Percentiles rank a stretch among this genome's conserved stretches.
These are phyloP conservation scores for Aethina tumida DNA, from an alignment of 1,140 invertebrate species.

Conservation along the genomic window DNA sequence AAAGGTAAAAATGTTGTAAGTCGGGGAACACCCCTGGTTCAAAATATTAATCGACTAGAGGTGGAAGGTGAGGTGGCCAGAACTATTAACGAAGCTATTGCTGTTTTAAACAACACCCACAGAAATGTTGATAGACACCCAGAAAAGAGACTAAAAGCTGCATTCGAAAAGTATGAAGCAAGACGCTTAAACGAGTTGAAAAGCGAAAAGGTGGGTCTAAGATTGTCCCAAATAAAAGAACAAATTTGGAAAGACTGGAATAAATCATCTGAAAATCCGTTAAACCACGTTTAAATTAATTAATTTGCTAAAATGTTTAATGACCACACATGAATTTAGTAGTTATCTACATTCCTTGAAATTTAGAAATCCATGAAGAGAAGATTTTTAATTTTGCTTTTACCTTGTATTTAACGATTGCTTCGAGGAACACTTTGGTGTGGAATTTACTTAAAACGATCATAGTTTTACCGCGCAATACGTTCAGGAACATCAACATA, in stretches of 20 bases:
- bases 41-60: slow-evolving; percentile 23
- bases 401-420: slow-evolving; percentile 31
- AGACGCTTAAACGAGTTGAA: slow-evolving; percentile 73
- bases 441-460: slow-evolving; percentile 31
- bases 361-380: too few relatives aligned
- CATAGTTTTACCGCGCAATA: slow-evolving; percentile 28
- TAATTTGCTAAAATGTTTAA: too few relatives aligned
- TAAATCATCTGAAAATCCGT: slow-evolving; percentile 88
- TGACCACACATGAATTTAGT: too few relatives aligned
- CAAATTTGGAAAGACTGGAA: slow-evolving; percentile 80
- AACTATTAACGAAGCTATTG: slow-evolving; percentile 70
- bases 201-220: slow-evolving; percentile 78
- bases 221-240: slow-evolving; percentile 71
- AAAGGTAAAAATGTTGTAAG: too few relatives aligned
- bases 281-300: too few relatives aligned
- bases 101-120: slow-evolving; percentile 51
- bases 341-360: too few relatives aligned
- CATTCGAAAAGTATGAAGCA: slow-evolving; percentile 80
- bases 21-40: too few relatives aligned
- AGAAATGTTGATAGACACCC: slow-evolving; percentile 67
- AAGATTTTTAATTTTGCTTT: slow-evolving; percentile 37
- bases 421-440: slow-evolving; percentile 27
- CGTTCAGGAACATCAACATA: slow-evolving; percentile 31
- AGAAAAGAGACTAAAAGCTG: slow-evolving; percentile 84
- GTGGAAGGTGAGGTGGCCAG: slow-evolving; percentile 74